Base-by-base conservation (phyloP, 2,113 vertebrate genomes). In the Poecilia latipinna region DNA sequence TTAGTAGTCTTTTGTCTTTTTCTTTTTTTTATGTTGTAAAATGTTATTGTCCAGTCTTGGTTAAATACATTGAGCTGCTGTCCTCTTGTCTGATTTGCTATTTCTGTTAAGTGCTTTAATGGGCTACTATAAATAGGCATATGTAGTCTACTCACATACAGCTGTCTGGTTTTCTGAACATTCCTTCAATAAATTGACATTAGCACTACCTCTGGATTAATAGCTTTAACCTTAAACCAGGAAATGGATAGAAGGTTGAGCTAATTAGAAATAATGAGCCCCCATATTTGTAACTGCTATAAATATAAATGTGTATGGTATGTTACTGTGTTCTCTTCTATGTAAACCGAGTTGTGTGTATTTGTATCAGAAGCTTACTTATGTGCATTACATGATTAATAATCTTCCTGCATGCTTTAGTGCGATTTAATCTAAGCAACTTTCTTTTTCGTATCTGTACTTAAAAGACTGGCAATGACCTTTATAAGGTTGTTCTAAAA, bases 191-290 rank as follows among this genome's bases (percentile, higher is more conserved):
- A 60, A 68, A 32, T 24, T 1, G 5, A 26, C 29, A 42, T 22
- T 11, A 66, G 39, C 12, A 26, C 12, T 3, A 24, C 65, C 61
- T 75, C 19, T 31, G 26, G 75, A 65, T 75, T 75, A 57, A 57
- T 33, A 68, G 65, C 44, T 75, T 31, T 3, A 17, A 12, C 44
- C 61, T 66, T 75, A 66, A 72, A 67, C 61, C 28, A 24, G 22
- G 12, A 54, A 68, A 78, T 76, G 31, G 42, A 57, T 44, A n/a
- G 22, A 57, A 75, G 57, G 67, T 33, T 73, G 26, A 37, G 60
- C 22, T 70, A 44, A 78, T 78, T 71, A 24, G 61, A 74, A 51
- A 35, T 71, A 75, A 70, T 65, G 39, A 73, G 35, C 1, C 51
- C 24, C 51, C 8, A 10, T 57, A 1, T 57, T 24, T 24, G 7